phyloP scores from a whole-genome alignment of 2,113 vertebrate species.

The Poecilia latipinna region DNA sequence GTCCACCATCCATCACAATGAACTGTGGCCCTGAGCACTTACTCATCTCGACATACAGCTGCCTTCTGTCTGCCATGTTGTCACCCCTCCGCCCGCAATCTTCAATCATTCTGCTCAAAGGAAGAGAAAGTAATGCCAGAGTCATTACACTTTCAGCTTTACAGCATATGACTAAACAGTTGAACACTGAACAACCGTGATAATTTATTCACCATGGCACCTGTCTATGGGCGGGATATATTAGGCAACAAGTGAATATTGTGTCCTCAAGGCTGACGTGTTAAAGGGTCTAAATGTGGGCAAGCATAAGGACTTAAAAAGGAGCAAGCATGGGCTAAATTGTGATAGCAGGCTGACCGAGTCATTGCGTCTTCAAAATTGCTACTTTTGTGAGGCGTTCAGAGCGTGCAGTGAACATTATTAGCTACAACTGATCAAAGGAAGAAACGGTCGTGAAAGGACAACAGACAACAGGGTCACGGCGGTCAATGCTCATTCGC shows the following conservation, averaged over 20 bases:
- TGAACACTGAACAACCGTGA: background rate
- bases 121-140: conserved; percentile 58
- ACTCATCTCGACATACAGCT: conserved; percentile 99
- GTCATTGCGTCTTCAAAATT: background rate
- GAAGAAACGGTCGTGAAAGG: background rate
- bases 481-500: too few relatives aligned
- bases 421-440: background rate
- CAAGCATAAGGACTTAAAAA: background rate
- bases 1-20: conserved; percentile 27
- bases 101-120: conserved; percentile 95
- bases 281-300: background rate
- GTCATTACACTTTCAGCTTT: conserved; percentile 6
- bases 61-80: conserved; percentile 99
- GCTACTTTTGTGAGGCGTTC: background rate
- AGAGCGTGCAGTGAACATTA: background rate
- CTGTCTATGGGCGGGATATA: background rate
- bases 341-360: background rate
- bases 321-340: background rate
- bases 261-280: background rate
- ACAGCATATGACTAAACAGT: background rate
- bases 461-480: background rate
- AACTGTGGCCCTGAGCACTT: conserved; percentile 78
- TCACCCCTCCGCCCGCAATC: conserved; percentile 88
- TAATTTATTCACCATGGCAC: background rate
- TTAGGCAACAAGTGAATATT: too few relatives aligned